Conservation (phyloP, 37 sponge, comb jelly and placozoan genomes). For the Halisarca cf. caerulea region DNA sequence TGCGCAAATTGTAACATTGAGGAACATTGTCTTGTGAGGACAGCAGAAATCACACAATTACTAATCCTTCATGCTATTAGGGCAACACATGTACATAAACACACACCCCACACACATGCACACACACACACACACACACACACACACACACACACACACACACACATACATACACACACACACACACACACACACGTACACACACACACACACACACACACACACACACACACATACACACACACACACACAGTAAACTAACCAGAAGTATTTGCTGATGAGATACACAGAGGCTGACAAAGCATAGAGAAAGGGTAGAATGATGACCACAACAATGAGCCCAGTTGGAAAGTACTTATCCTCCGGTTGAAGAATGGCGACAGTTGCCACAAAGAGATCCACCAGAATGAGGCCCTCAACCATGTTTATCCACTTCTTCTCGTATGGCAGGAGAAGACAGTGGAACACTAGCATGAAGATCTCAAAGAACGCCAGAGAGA, state of each 20-base stretch:
- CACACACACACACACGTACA: not conserved
- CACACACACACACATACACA: not conserved
- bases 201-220: not conserved
- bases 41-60: no score
- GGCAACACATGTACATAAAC: no score
- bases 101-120: no score
- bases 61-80: no score
- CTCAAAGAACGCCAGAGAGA: not conserved
- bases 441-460: slow-evolving; percentile 59
- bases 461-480: slow-evolving; percentile 55
- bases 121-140: not conserved
- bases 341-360: slow-evolving; percentile 36
- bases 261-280: not conserved
- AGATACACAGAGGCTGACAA: not conserved
- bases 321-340: not conserved
- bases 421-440: slow-evolving; percentile 64
- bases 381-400: slow-evolving; percentile 63
- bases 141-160: slow-evolving; percentile 24
- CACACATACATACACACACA: not conserved
- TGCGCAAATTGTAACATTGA: no score
- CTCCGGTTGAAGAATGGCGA: slow-evolving; percentile 60
- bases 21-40: no score
- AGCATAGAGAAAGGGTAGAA: slow-evolving; percentile 20
- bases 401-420: slow-evolving; percentile 67
- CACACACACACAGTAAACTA: not conserved